Percentiles rank a stretch among this genome's conserved stretches.
phyloP scores from a whole-genome alignment of 2,797 vertebrate species.

The Hippopotamyrus pictus region DNA sequence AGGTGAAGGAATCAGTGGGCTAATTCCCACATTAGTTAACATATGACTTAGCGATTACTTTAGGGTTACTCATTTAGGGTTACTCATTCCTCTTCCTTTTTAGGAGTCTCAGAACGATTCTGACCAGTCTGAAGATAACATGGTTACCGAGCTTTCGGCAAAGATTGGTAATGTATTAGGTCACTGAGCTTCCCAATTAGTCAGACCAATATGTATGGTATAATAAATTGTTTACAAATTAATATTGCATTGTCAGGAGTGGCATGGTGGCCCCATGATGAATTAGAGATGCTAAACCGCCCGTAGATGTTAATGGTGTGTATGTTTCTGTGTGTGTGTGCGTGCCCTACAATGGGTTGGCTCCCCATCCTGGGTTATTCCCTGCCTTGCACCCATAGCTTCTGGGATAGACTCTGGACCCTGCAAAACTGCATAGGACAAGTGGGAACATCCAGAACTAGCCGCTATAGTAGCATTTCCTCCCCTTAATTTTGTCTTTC shows the following conservation, averaged over 20 bases:
- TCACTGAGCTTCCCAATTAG: neutral
- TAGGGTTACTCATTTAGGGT: neutral
- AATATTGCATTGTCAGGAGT: neutral
- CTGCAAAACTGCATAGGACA: neutral
- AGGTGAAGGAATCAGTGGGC: neutral
- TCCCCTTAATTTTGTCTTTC: neutral
- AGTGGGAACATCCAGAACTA: neutral
- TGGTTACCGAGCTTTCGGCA: slow-evolving; percentile 58
- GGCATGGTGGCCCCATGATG: neutral
- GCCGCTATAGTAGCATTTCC: neutral
- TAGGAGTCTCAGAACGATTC: slow-evolving; percentile 62
- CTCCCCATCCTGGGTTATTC: neutral
- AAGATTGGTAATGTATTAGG: slow-evolving; percentile 72
- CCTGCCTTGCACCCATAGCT: neutral
- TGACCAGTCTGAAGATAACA: slow-evolving; percentile 54
- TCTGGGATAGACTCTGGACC: neutral
- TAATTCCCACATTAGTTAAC: neutral
- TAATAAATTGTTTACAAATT: neutral
- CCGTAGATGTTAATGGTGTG: neutral
- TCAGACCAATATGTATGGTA: neutral
- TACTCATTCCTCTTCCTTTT: slow-evolving; percentile 16
- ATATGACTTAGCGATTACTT: neutral
- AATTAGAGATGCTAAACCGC: neutral
- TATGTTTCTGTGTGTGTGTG: neutral
- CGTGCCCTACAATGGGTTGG: no score